phyloP scores from a whole-genome alignment of 1,140 invertebrate genomes.

The Pissodes strobi region DNA sequence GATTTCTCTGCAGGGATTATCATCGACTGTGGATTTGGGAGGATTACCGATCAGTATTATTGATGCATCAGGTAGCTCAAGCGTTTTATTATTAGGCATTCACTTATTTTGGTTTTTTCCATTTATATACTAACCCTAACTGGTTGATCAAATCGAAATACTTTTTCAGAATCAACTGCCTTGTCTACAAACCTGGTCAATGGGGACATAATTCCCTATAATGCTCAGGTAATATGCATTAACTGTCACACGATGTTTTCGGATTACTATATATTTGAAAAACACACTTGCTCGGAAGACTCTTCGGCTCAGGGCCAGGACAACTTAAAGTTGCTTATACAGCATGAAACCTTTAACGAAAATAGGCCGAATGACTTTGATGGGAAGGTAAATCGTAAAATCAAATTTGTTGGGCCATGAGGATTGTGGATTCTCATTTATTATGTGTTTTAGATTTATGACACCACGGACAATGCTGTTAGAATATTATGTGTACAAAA shows the following conservation, averaged over 20 bases:
- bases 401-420: too few relatives aligned
- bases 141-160: neutral
- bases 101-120: neutral
- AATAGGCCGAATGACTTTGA: too few relatives aligned
- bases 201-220: neutral
- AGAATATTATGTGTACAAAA: too few relatives aligned
- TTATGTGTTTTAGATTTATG: too few relatives aligned
- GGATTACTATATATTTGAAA: slow-evolving; percentile 21
- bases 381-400: too few relatives aligned
- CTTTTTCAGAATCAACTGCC: neutral
- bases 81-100: neutral
- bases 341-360: too few relatives aligned
- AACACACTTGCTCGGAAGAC: slow-evolving; percentile 28
- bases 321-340: too few relatives aligned
- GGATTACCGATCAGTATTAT: neutral
- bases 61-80: neutral
- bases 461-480: too few relatives aligned
- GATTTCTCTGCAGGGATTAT: neutral
- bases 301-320: too few relatives aligned
- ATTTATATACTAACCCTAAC: too few relatives aligned
- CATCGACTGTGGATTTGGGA: neutral
- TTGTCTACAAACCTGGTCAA: neutral
- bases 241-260: slow-evolving; percentile 37
- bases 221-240: slow-evolving; percentile 30
- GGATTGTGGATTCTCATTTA: too few relatives aligned